phyloP scores from a whole-genome alignment of 2,888 invertebrate species.

The Napeogenes sylphis region DNA sequence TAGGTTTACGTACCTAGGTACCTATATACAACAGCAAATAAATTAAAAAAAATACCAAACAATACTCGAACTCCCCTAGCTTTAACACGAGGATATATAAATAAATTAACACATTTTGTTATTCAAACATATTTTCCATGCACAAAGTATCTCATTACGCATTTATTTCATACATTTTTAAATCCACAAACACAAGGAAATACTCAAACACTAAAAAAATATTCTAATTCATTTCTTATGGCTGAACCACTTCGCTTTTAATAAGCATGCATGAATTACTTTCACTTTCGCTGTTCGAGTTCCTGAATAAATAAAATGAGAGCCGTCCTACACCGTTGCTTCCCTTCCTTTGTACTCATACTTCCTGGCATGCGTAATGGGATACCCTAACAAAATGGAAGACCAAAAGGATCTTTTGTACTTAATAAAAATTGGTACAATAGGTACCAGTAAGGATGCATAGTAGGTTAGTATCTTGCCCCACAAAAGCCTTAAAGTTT shows the following conservation, averaged over 20 bases:
- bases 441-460: conserved; percentile 35
- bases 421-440: conserved; percentile 63
- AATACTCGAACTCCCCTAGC: background rate
- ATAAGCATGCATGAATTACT: conserved; percentile 71
- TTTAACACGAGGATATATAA: background rate
- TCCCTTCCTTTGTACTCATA: conserved; percentile 62
- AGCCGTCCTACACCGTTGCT: conserved; percentile 60
- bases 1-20: too few relatives aligned
- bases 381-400: conserved; percentile 62
- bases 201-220: conserved; percentile 17
- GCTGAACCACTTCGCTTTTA: conserved; percentile 60
- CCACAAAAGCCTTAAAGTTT: conserved; percentile 6
- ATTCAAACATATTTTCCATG: background rate
- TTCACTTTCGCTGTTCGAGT: conserved; percentile 50
- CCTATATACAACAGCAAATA: too few relatives aligned
- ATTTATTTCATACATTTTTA: conserved; percentile 4
- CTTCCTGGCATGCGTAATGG: conserved; percentile 69
- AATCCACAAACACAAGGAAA: conserved; percentile 2
- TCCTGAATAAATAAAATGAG: conserved; percentile 71
- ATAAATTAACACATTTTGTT: conserved; percentile 1
- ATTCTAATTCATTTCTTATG: conserved; percentile 50
- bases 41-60: too few relatives aligned
- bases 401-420: conserved; percentile 55
- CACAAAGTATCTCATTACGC: conserved; percentile 7
- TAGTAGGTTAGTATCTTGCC: conserved; percentile 29